Conservation (phyloP, 1,140 invertebrate genomes). For the Psix sp. region DNA sequence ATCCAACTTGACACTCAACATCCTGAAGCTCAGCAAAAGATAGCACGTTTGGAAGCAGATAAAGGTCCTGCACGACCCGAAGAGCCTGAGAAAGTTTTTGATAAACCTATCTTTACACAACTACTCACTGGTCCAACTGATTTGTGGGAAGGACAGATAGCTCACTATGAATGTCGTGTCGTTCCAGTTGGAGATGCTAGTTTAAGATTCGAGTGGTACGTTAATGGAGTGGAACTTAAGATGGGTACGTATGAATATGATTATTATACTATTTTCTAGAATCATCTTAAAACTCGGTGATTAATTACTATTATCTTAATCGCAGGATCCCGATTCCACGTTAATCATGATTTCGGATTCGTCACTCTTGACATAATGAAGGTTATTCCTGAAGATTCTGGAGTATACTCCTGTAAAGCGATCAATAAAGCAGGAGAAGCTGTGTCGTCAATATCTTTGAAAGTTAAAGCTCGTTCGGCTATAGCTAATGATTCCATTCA, state of each 20-base stretch:
- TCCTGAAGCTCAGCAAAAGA: constrained; percentile 95
- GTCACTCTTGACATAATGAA: constrained; percentile 94
- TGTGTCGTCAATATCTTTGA: constrained; percentile 91
- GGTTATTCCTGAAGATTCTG: constrained; percentile 92
- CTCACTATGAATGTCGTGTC: constrained; percentile 97
- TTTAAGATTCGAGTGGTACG: constrained; percentile 94
- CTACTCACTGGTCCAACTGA: constrained; percentile 92
- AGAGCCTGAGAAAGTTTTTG: constrained; percentile 87
- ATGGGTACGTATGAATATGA: constrained; percentile 83
- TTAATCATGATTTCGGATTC: constrained; percentile 95
- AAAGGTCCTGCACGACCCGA: constrained; percentile 80
- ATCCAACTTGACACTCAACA: constrained; percentile 96
- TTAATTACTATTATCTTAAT: neutral
- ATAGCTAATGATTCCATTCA: constrained; percentile 89
- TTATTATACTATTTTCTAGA: too few relatives aligned
- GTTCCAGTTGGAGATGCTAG: constrained; percentile 95
- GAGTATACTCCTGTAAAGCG: constrained; percentile 95
- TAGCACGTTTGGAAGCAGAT: constrained; percentile 92
- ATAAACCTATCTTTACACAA: constrained; percentile 96
- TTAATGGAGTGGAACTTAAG: constrained; percentile 94
- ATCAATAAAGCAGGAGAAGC: constrained; percentile 94
- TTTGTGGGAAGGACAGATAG: constrained; percentile 94
- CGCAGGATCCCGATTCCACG: constrained; percentile 88
- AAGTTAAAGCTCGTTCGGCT: constrained; percentile 88
- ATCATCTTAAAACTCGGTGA: constrained; percentile 1